These are phyloP conservation scores for Molossus alvarezi DNA, from an alignment of 2,797 vertebrate species.

Conservation along the genomic window DNA sequence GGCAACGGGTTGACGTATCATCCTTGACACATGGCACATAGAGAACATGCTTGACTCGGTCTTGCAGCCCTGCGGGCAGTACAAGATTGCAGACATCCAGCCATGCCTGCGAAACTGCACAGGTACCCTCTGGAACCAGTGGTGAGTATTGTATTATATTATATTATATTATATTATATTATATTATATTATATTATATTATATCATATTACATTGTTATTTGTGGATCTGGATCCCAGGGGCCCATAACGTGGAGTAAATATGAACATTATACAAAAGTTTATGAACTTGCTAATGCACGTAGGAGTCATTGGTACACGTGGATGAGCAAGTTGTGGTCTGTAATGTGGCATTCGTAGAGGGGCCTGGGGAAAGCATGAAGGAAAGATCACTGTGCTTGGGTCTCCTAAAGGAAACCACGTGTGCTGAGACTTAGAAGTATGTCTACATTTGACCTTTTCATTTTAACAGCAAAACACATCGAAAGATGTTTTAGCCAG, in stretches of 20 bases:
- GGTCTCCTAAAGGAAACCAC: background rate
- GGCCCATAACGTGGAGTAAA: slow-evolving; percentile 3
- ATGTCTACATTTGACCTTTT: background rate
- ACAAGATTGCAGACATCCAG: slow-evolving; percentile 45
- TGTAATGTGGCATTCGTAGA: background rate
- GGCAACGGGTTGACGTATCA: slow-evolving; percentile 87
- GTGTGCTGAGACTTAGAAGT: background rate
- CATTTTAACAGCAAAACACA: background rate
- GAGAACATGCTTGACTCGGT: slow-evolving; percentile 87
- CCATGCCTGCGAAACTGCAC: slow-evolving; percentile 54
- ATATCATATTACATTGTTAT: too few species aligned
- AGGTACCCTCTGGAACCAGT: slow-evolving; percentile 40
- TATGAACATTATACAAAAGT: background rate
- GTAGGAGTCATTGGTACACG: background rate
- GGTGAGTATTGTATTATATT: background rate
- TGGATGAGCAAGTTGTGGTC: background rate
- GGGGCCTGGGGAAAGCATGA: rapidly evolving
- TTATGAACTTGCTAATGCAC: background rate
- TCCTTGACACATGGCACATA: slow-evolving; percentile 88
- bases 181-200: too few species aligned
- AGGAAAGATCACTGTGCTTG: background rate
- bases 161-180: too few species aligned
- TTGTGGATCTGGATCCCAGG: slow-evolving; percentile 20
- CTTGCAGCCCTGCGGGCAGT: slow-evolving; percentile 77
- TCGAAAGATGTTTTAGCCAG: background rate